Evolutionary conservation across 2,797 vertebrate genomes (phyloP).

Genomic region (Darevskia nairensis): DNA sequence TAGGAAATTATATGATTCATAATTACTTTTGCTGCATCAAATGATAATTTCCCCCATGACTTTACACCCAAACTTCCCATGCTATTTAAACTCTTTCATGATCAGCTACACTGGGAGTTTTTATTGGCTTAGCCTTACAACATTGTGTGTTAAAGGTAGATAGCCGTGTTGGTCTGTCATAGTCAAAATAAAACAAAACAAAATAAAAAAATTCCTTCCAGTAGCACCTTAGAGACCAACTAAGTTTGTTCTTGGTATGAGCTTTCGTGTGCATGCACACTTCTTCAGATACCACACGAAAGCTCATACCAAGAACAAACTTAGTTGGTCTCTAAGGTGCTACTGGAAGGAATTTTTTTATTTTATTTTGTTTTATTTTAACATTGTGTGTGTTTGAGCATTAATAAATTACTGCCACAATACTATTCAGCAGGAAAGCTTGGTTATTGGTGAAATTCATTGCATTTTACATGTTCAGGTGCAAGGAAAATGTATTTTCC

Average conservation of each 20-base stretch:
- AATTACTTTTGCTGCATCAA: neutral
- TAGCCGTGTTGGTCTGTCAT: too few species aligned
- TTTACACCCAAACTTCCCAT: neutral
- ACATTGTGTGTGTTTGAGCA: neutral
- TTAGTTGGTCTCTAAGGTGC: too few species aligned
- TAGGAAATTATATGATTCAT: neutral
- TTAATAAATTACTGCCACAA: neutral
- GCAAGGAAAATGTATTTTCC: neutral
- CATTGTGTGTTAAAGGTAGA: too few species aligned
- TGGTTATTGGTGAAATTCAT: neutral
- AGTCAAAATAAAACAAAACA: too few species aligned
- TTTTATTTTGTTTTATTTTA: too few species aligned
- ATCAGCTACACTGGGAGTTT: neutral
- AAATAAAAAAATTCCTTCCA: too few species aligned
- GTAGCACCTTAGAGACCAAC: too few species aligned
- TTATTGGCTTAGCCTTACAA: neutral
- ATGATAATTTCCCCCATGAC: neutral
- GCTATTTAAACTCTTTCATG: neutral
- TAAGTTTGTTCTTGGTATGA: too few species aligned
- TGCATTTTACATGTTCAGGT: neutral
- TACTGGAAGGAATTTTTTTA: too few species aligned
- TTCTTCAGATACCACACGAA: too few species aligned
- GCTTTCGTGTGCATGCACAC: too few species aligned
- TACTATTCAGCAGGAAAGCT: neutral
- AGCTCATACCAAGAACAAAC: too few species aligned